Base-by-base conservation (phyloP, 2,113 vertebrate genomes). In the Notiomystis cincta region DNA sequence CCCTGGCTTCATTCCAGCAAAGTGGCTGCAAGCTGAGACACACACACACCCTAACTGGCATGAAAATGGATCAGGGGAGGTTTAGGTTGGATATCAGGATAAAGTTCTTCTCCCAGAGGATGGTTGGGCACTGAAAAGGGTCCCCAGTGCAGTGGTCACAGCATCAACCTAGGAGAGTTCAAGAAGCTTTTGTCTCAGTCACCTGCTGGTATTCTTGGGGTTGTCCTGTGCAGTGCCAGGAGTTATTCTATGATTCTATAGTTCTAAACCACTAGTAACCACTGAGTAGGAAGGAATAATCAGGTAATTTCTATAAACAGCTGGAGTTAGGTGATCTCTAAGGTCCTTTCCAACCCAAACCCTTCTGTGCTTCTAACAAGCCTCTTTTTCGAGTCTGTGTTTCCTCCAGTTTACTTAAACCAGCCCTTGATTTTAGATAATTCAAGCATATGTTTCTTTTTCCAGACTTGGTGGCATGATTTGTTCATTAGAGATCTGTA, bases 121-220 rank as follows among this genome's bases (percentile, higher is more conserved):
- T 51, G 23, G 10, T 0, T 48, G 15, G 38, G 42, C 28, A 19
- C 58, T 40, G 82, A 11, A 84, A 64, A 64, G 38, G 23, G 6
- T 8, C 9, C 7, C 15, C 58, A 38, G 58, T 9, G 28, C 18
- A 38, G 23, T 54, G 69, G 40, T 33, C 57, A 31, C 33, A 64
- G 58, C 23, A 64, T 28, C n/a, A 56, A 1, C 9, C 7, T 33
- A 5, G 33, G 28, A 73, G 40, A 40, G 50, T 30, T 56, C 58
- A 64, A 64, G 23, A n/a, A 65, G 40, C 5, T 4, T 47, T 65
- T 56, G n/a, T 73, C 69, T 73, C 0, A 0, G 2, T 1, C 28
- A 19, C 15, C 10, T 28, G 11, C 18, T n/a, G 20, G 24, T 4
- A 40, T 57, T 65, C 30, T n/a, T 47, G 8, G 15, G 15, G 12